Conservation (phyloP, 2,888 invertebrate species). For the Agrenia bidenticulata region DNA sequence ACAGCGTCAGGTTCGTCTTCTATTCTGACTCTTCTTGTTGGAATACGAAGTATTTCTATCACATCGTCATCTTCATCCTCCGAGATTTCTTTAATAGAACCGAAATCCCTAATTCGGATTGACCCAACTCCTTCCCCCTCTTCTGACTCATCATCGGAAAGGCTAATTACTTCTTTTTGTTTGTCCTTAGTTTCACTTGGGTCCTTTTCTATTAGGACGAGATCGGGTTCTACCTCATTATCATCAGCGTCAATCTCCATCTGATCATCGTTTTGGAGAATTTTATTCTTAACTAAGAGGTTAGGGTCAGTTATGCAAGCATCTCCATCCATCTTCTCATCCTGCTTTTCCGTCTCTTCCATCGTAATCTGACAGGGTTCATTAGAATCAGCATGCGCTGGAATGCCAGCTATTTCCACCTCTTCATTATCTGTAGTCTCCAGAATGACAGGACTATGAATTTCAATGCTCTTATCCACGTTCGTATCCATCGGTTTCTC, state of each 20-base stretch:
- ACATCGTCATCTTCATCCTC: conserved; percentile 30
- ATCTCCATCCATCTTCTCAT: not conserved
- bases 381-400: no score
- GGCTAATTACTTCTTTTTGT: not conserved
- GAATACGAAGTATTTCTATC: not conserved
- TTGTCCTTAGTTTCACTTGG: no score
- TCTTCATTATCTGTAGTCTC: no score
- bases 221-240: not conserved
- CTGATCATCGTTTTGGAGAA: not conserved
- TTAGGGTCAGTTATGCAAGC: not conserved
- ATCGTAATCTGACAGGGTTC: no score
- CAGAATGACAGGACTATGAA: no score
- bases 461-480: no score
- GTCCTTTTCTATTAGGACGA: no score
- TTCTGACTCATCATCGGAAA: conserved; percentile 26
- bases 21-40: not conserved
- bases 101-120: conserved; percentile 25
- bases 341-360: no score
- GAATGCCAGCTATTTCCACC: no score
- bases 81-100: conserved; percentile 24
- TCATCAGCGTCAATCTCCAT: not conserved
- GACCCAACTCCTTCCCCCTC: not conserved
- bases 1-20: not conserved
- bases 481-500: not conserved
- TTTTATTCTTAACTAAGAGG: not conserved